Evolutionary conservation across 2,888 invertebrate species (phyloP).

Genomic region (Metalampra italica): DNA sequence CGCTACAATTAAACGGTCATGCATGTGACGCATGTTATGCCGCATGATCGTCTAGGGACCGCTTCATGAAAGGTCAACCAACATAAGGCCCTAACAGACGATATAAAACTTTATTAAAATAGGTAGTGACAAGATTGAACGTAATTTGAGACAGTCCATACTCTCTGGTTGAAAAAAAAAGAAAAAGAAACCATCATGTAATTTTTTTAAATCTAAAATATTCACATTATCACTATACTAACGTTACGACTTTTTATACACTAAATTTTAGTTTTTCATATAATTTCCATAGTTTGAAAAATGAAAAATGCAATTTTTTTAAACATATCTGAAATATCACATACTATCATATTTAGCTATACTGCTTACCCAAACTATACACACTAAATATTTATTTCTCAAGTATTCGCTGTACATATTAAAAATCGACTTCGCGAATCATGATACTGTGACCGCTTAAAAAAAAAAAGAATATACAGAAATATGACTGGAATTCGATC

Average conservation of each 20-base stretch:
- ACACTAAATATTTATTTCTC: neutral
- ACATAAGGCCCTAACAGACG: too few species aligned
- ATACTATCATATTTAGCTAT: conserved; percentile 15
- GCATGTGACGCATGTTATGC: too few species aligned
- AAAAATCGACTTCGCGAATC: neutral
- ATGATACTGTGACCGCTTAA: neutral
- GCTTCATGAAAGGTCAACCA: too few species aligned
- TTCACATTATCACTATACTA: conserved; percentile 7
- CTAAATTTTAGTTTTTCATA: conserved; percentile 11
- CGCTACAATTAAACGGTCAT: too few species aligned
- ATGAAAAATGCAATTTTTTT: conserved; percentile 16
- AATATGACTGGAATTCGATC: too few species aligned
- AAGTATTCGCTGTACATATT: neutral
- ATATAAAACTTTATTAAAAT: too few species aligned
- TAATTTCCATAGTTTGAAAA: conserved; percentile 13
- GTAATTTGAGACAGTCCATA: too few species aligned
- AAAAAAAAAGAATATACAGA: too few species aligned
- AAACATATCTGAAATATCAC: conserved; percentile 15
- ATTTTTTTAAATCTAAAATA: conserved; percentile 10
- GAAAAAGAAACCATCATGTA: neutral
- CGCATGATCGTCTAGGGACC: too few species aligned
- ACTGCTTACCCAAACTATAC: neutral
- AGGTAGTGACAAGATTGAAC: too few species aligned
- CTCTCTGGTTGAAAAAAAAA: neutral
- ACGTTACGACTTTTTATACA: conserved; percentile 11